Evolutionary conservation across 1,140 invertebrate genomes (phyloP).

Genomic region (Sarcophaga bullata): DNA sequence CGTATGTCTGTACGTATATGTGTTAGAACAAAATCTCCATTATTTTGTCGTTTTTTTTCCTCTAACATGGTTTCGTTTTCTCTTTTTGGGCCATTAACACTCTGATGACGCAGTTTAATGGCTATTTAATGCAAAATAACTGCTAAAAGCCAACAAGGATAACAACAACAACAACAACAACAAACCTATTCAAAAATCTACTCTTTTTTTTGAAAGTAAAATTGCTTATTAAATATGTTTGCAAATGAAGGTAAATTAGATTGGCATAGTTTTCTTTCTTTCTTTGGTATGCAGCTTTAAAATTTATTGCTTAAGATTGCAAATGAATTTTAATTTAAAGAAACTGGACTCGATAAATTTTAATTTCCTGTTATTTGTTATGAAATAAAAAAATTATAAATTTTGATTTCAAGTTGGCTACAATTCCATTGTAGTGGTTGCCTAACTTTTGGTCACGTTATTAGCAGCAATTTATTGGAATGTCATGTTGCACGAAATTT

Average conservation of each 20-base stretch:
- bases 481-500: too few relatives aligned
- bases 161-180: background rate
- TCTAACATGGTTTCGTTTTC: background rate
- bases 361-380: background rate
- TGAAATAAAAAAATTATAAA: background rate
- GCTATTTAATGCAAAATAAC: constrained; percentile 38
- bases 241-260: background rate
- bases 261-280: background rate
- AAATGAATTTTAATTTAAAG: background rate
- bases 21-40: constrained; percentile 28
- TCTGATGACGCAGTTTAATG: constrained; percentile 35
- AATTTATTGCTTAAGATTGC: background rate
- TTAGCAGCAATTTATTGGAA: too few relatives aligned
- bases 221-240: constrained; percentile 10
- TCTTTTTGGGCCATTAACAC: constrained; percentile 29
- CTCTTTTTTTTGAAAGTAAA: background rate
- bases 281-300: background rate
- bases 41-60: background rate
- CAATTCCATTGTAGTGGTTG: too few relatives aligned
- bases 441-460: too few relatives aligned
- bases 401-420: too few relatives aligned
- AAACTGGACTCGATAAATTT: background rate
- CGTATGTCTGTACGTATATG: too few relatives aligned
- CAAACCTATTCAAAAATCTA: background rate
- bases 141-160: constrained; percentile 30